Conservation (phyloP, 2,888 invertebrate species). For the Meliscaeva auricollis region DNA sequence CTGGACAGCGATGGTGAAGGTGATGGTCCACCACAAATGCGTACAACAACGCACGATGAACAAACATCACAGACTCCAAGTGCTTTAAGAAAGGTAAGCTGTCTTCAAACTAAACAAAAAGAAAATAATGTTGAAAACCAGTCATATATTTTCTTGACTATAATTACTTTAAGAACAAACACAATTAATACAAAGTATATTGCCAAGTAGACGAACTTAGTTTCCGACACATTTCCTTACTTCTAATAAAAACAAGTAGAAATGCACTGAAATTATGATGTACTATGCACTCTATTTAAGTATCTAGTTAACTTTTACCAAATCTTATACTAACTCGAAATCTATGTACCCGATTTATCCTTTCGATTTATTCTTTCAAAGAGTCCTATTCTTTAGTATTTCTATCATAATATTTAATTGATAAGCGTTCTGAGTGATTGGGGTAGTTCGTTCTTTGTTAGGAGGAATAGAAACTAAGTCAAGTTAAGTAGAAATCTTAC, state of each 20-base stretch:
- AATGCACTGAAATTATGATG: constrained; percentile 7
- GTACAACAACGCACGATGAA: constrained; percentile 88
- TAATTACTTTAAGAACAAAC: constrained; percentile 4
- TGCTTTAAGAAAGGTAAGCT: constrained; percentile 82
- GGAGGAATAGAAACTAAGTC: no score
- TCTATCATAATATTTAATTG: no score
- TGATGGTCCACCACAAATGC: constrained; percentile 85
- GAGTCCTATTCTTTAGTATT: no score
- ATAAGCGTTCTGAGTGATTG: no score
- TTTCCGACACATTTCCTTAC: constrained; percentile 12
- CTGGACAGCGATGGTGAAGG: constrained; percentile 86
- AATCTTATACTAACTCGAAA: constrained; percentile 5
- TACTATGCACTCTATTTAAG: constrained; percentile 6
- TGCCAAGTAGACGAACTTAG: constrained; percentile 20
- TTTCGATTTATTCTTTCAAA: no score
- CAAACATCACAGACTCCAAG: constrained; percentile 84
- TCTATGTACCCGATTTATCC: background rate
- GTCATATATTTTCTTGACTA: background rate
- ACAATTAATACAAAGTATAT: constrained; percentile 3
- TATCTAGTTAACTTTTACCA: background rate
- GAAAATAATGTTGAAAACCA: constrained; percentile 30
- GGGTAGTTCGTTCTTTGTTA: no score
- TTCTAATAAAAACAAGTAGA: constrained; percentile 14
- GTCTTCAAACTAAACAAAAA: constrained; percentile 9
- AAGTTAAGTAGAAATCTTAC: no score